These are phyloP conservation scores for Tachysurus vachellii DNA, from an alignment of 2,113 vertebrate genomes.

Conservation along the genomic window DNA sequence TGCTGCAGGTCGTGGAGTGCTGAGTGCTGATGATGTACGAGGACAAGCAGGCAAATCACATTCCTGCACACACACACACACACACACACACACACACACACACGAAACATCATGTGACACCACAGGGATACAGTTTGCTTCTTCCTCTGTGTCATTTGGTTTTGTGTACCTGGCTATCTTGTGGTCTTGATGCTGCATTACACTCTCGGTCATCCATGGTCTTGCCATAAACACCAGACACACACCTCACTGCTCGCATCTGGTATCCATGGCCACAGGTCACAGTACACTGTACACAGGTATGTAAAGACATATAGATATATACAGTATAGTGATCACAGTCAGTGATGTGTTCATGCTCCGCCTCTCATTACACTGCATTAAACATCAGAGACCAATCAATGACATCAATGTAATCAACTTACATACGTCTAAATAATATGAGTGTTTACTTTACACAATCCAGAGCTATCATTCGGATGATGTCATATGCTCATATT, in stretches of 20 bases:
- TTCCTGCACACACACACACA: slow-evolving; percentile 70
- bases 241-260: slow-evolving; percentile 85
- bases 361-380: background rate
- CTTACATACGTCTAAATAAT: background rate
- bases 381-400: slow-evolving; percentile 12
- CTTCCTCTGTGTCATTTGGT: background rate
- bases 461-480: too few relatives aligned
- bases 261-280: slow-evolving; percentile 88
- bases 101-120: background rate
- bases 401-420: too few relatives aligned
- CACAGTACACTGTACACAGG: slow-evolving; percentile 79
- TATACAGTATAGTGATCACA: background rate
- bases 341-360: background rate
- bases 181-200: slow-evolving; percentile 78
- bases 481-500: too few relatives aligned
- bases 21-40: slow-evolving; percentile 64
- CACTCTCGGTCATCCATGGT: slow-evolving; percentile 81
- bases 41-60: slow-evolving; percentile 82
- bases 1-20: slow-evolving; percentile 75
- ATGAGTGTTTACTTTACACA: slow-evolving; percentile 19
- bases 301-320: slow-evolving; percentile 27
- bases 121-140: background rate
- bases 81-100: slow-evolving; percentile 2
- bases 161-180: slow-evolving; percentile 81
- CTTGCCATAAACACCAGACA: slow-evolving; percentile 71